phyloP scores from a whole-genome alignment of 2,797 vertebrate genomes.

The Luscinia luscinia region DNA sequence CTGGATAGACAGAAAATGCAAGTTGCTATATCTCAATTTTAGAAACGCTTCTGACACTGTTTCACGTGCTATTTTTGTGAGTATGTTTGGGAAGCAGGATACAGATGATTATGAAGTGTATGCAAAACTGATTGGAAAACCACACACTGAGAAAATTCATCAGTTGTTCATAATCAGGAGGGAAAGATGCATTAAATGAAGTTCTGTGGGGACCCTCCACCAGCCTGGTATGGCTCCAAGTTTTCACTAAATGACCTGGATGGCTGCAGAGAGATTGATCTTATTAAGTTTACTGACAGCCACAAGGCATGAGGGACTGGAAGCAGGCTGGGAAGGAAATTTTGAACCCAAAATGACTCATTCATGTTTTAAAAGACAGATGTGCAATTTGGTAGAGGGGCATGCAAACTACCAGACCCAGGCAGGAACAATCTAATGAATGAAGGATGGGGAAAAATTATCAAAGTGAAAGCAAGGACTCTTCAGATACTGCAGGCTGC shows the following conservation, averaged over 20 bases:
- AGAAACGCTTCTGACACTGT: conserved; percentile 13
- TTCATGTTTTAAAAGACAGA: background rate
- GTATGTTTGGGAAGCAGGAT: conserved; percentile 47
- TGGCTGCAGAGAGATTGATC: background rate
- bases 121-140: conserved; percentile 59
- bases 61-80: conserved; percentile 30
- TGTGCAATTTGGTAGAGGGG: background rate
- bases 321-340: background rate
- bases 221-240: background rate
- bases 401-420: background rate
- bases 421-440: background rate
- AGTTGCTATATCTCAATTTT: background rate
- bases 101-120: conserved; percentile 54
- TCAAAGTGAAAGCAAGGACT: background rate
- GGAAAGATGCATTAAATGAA: background rate
- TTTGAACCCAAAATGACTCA: background rate
- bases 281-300: background rate
- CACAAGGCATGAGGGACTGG: background rate
- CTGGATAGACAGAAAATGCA: background rate
- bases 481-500: background rate
- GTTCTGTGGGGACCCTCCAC: background rate
- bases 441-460: background rate
- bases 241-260: background rate
- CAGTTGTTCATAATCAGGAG: conserved; percentile 28
- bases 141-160: conserved; percentile 46